Percentiles rank a stretch among this genome's conserved stretches.
Evolutionary conservation across 2,888 invertebrate species (phyloP).

Genomic region (Cryptocephalus moraei): DNA sequence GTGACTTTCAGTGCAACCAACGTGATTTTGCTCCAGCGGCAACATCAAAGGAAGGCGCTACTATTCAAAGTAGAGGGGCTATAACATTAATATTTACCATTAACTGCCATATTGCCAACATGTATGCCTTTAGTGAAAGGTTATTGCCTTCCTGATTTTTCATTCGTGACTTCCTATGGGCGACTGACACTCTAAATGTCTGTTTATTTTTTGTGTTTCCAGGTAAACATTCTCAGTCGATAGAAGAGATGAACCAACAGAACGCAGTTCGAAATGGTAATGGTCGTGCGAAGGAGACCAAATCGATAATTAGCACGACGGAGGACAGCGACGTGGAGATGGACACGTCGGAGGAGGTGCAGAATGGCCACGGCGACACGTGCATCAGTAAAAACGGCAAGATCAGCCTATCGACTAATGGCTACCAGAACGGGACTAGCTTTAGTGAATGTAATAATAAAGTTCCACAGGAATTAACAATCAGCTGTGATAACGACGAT

Average conservation of each 20-base stretch:
- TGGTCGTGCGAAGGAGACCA: conserved; percentile 23
- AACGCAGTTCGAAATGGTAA: conserved; percentile 41
- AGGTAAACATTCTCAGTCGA: conserved; percentile 12
- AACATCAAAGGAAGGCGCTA: too few relatives aligned
- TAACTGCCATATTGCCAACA: too few relatives aligned
- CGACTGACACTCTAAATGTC: too few relatives aligned
- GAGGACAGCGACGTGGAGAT: conserved; percentile 48
- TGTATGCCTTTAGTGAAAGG: too few relatives aligned
- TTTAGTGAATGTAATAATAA: conserved; percentile 28
- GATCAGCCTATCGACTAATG: conserved; percentile 31
- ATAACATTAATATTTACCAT: too few relatives aligned
- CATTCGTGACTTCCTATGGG: too few relatives aligned
- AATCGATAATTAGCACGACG: conserved; percentile 20
- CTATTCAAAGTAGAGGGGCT: too few relatives aligned
- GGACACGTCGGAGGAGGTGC: conserved; percentile 36
- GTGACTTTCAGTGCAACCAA: too few relatives aligned
- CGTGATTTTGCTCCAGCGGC: too few relatives aligned
- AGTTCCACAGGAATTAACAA: conserved; percentile 16
- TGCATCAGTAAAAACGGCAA: conserved; percentile 1
- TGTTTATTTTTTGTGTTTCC: not conserved
- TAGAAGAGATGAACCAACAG: conserved; percentile 46
- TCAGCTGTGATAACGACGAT: conserved; percentile 52
- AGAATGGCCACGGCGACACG: conserved; percentile 22
- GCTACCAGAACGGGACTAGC: conserved; percentile 52
- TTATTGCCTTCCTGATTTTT: too few relatives aligned